Evolutionary conservation across 30 jellyfish, hydroid and myxozoan genomes (phyloP).

Genomic region (Hydractinia symbiolongicarpus): DNA sequence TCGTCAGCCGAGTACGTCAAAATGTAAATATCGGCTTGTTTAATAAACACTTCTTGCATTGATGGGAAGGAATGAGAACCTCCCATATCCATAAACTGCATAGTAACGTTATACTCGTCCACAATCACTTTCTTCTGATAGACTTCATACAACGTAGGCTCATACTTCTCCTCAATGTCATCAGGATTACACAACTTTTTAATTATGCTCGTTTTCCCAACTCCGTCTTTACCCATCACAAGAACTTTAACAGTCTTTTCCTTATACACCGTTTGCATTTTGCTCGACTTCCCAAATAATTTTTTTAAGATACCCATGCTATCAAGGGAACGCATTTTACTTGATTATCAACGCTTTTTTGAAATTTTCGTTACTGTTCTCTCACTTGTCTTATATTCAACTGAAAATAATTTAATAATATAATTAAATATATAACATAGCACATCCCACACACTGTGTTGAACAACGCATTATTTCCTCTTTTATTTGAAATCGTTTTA

Average conservation of each 20-base stretch:
- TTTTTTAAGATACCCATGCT: slow-evolving; percentile 15
- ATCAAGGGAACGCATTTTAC: not conserved
- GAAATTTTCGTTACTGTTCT: not conserved
- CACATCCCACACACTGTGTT: no score
- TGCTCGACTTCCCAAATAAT: slow-evolving; percentile 10
- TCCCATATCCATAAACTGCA: slow-evolving; percentile 45
- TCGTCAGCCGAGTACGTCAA: slow-evolving; percentile 36
- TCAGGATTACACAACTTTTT: slow-evolving; percentile 27
- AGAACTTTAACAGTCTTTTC: slow-evolving; percentile 33
- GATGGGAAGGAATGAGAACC: slow-evolving; percentile 40
- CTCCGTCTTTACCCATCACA: slow-evolving; percentile 40
- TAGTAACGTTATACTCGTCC: slow-evolving; percentile 34
- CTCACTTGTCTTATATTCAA: not conserved
- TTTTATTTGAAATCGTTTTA: no score
- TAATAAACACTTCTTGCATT: slow-evolving; percentile 41
- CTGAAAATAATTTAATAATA: not conserved
- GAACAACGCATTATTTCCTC: no score
- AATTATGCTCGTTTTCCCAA: slow-evolving; percentile 32
- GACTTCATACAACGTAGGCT: slow-evolving; percentile 34
- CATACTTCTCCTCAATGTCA: slow-evolving; percentile 8
- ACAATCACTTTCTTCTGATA: slow-evolving; percentile 24
- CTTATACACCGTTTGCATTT: not conserved
- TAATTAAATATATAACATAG: no score
- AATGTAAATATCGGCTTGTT: slow-evolving; percentile 37
- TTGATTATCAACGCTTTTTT: not conserved